These are phyloP conservation scores for Bettongia penicillata DNA, from an alignment of 2,113 vertebrate species.

Conservation along the genomic window DNA sequence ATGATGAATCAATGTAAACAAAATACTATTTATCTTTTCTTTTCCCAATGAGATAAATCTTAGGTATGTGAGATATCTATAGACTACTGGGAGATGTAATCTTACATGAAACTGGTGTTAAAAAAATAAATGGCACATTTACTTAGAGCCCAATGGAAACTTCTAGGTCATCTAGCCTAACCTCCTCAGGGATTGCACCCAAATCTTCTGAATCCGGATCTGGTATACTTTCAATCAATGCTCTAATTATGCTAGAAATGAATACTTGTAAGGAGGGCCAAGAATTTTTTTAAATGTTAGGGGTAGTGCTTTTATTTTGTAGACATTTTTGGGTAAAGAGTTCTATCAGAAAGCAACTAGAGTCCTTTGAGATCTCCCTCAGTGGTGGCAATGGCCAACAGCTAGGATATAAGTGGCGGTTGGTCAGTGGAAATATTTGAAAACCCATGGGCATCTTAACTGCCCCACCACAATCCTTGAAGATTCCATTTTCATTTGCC, in stretches of 20 bases:
- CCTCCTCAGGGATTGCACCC: background rate
- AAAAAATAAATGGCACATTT: background rate
- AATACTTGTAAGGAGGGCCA: background rate
- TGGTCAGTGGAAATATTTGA: background rate
- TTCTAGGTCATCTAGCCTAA: background rate
- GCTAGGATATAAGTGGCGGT: background rate
- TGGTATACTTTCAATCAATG: background rate
- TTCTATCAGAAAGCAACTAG: background rate
- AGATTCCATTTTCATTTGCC: slow-evolving; percentile 37
- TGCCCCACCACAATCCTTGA: background rate
- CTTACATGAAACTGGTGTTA: background rate
- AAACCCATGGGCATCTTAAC: slow-evolving; percentile 12
- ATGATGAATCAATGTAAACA: background rate
- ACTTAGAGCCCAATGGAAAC: background rate
- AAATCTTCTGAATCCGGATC: background rate
- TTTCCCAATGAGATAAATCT: background rate
- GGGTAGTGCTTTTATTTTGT: background rate
- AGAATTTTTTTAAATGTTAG: slow-evolving; percentile 1
- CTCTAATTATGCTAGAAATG: background rate
- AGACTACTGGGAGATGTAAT: background rate
- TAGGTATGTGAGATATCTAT: background rate
- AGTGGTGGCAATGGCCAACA: slow-evolving; percentile 32
- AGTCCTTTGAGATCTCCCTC: background rate
- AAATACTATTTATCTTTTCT: background rate
- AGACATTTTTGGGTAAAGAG: background rate